A percentile compares a stretch with the other conserved stretches of the same genome.
Conservation (phyloP, 2,113 vertebrate species). For the Triplophysa rosa region DNA sequence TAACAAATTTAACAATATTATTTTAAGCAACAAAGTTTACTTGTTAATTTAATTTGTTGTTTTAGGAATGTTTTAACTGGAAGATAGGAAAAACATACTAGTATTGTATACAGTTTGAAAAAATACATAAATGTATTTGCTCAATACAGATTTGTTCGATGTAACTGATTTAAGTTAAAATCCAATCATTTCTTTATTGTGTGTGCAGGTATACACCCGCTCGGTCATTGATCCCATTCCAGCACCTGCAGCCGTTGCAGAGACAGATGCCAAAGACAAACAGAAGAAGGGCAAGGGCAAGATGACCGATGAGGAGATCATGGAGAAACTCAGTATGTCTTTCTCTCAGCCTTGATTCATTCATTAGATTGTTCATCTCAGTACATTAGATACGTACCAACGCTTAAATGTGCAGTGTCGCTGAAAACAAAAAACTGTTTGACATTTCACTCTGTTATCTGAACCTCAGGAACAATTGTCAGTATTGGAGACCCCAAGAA, state of each 20-base stretch:
- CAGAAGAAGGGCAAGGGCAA: constrained; percentile 92
- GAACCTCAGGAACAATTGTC: constrained; percentile 85
- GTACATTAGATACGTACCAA: background rate
- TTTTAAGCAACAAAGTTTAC: no score
- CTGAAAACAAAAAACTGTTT: background rate
- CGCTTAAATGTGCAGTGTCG: background rate
- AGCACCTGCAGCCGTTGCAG: constrained; percentile 69
- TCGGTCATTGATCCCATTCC: constrained; percentile 94
- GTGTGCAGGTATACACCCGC: constrained; percentile 84
- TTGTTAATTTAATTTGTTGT: no score
- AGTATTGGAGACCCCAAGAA: constrained; percentile 97
- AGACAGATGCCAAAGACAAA: constrained; percentile 80
- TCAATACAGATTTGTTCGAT: no score
- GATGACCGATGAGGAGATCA: constrained; percentile 98
- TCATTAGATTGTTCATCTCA: background rate
- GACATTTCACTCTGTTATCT: background rate
- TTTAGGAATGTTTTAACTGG: no score
- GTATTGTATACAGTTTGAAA: no score
- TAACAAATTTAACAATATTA: no score
- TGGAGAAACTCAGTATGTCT: constrained; percentile 93
- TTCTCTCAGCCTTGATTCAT: background rate
- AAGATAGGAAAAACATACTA: no score
- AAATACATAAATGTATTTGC: no score
- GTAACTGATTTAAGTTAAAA: no score
- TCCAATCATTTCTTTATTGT: background rate